These are phyloP conservation scores for Chionodraco myersi DNA, from an alignment of 2,113 vertebrate species.

Conservation along the genomic window DNA sequence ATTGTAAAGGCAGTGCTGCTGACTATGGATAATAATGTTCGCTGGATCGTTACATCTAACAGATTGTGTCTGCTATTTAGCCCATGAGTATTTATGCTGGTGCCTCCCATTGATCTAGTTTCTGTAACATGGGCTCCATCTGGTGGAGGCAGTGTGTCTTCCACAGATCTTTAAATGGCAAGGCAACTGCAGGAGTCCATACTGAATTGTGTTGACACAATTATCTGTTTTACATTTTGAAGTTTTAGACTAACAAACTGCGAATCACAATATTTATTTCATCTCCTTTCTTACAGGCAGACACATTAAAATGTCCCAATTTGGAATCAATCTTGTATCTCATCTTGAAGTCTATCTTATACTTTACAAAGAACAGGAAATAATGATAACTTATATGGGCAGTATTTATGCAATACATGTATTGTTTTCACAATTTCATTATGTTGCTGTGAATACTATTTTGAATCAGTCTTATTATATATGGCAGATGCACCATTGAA, in stretches of 20 bases:
- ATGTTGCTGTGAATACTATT: neutral
- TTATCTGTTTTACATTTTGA: neutral
- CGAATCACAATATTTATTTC: neutral
- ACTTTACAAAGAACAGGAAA: neutral
- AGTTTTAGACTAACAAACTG: neutral
- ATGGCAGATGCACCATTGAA: neutral
- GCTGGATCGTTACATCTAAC: constrained; percentile 56
- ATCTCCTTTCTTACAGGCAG: neutral
- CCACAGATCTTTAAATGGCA: neutral
- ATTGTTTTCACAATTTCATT: constrained; percentile 1
- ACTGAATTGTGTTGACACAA: neutral
- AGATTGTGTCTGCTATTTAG: constrained; percentile 48
- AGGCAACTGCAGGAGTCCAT: too few species aligned
- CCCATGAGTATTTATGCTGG: constrained; percentile 20
- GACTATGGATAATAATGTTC: constrained; percentile 46
- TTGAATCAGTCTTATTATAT: neutral
- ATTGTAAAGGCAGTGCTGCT: constrained; percentile 35
- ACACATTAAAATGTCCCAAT: neutral
- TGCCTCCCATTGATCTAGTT: neutral
- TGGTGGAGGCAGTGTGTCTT: constrained; percentile 47
- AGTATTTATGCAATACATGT: neutral
- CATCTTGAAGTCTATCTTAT: neutral
- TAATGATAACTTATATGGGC: neutral
- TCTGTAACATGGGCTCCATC: constrained; percentile 55
- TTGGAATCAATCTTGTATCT: too few species aligned